Evolutionary conservation across 2,113 vertebrate species (phyloP), one percentile per base, ranked within the genome.

Genomic region (Oncorhynchus masou): DNA sequence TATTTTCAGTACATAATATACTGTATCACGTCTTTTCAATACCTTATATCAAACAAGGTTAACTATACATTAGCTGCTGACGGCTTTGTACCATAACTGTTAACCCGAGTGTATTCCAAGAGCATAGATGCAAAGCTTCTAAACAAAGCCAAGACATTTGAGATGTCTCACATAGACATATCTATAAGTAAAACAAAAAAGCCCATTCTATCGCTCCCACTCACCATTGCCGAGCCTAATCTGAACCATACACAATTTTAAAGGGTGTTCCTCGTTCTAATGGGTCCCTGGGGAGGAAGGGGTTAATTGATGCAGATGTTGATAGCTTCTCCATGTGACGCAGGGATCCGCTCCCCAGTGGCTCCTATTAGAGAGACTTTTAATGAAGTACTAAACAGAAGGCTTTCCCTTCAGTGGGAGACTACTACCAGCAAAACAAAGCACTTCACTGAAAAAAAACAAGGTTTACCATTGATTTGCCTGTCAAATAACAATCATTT

Each of bases 281-380:
- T 93, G 91, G 94, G 87, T 83, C 95, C 94, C 94, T 31, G 39
- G 95, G 93, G 95, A 94, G 84, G 74, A 87, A 79, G 85, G 93
- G 94, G 94, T 95, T 96, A 96, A 96, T 95, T 94, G 95, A 95
- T 94, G 94, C 95, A 95, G 95, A 95, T 96, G 96, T 94, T 95
- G 95, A 96, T 94, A 91, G 92, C 92, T 92, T 90, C 88, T 92
- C 92, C 95, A 94, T 88, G 81, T 89, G 90, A 93, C 86, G 89
- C 81, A 82, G 85, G 88, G 93, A 92, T 88, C 88, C 84, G 92
- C 93, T 95, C 95, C 95, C 94, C 19, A 51, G 93, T 92, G 95
- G 93, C 92, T 94, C 92, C 90, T 94, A 95, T 95, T 95, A 95
- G 94, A 93, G 91, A 85, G 92, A 94, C 92, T 94, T 94, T 96